These are phyloP conservation scores for Centropus unirufus DNA, from an alignment of 2,113 vertebrate species.

Conservation along the genomic window DNA sequence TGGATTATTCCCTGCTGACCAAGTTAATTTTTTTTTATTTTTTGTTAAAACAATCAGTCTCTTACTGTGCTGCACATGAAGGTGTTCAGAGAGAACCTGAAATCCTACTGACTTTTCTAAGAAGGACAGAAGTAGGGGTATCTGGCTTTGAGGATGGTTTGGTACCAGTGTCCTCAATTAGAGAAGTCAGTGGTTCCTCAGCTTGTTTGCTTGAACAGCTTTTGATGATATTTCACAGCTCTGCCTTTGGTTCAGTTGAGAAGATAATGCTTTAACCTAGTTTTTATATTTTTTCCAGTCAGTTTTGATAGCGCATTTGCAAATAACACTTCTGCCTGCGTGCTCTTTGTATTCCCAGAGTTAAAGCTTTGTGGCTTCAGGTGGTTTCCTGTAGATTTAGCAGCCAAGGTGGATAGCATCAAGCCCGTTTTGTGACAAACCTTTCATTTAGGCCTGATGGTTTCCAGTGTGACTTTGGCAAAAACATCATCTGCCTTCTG, in stretches of 20 bases:
- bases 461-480: constrained; percentile 49
- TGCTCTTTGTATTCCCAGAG: not conserved
- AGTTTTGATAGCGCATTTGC: not conserved
- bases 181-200: not conserved
- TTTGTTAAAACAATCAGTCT: constrained; percentile 6
- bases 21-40: not conserved
- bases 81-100: not conserved
- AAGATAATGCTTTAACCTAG: not conserved
- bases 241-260: not conserved
- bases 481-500: not conserved
- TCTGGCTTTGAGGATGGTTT: not conserved
- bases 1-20: not conserved
- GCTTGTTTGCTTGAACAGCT: not conserved
- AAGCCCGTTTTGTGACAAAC: constrained; percentile 11
- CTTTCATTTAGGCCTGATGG: constrained; percentile 19
- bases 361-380: constrained; percentile 7
- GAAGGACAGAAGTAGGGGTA: not conserved
- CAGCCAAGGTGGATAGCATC: not conserved
- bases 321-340: not conserved
- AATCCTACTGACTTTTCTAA: not conserved
- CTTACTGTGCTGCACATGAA: not conserved
- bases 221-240: not conserved
- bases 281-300: not conserved
- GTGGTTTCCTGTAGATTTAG: constrained; percentile 19
- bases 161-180: not conserved